Evolutionary conservation across 1,140 invertebrate genomes (phyloP).

Genomic region (Ephestia elutella): DNA sequence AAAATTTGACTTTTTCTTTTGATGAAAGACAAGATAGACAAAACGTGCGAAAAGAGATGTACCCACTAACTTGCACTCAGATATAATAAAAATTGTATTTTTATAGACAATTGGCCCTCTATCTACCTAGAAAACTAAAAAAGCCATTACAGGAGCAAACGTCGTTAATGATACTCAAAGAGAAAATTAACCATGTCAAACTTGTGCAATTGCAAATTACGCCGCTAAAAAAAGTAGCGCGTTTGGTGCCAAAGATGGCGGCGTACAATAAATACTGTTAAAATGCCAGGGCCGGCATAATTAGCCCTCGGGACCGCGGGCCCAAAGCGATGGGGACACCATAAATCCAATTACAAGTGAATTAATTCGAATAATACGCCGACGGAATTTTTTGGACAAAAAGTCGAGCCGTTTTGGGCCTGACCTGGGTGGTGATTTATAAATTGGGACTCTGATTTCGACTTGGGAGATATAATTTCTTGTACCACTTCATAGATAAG

Average conservation of each 20-base stretch:
- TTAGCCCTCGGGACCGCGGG: conserved; percentile 48
- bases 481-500: no score
- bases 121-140: no score
- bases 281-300: conserved; percentile 49
- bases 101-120: no score
- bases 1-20: no score
- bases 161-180: neutral
- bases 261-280: conserved; percentile 47
- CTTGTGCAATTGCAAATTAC: neutral
- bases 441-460: neutral
- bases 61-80: no score
- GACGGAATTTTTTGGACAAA: conserved; percentile 33
- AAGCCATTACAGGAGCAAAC: neutral
- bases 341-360: conserved; percentile 65
- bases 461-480: neutral
- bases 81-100: no score
- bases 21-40: no score
- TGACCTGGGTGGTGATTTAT: neutral
- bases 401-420: conserved; percentile 17
- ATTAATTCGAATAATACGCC: conserved; percentile 57
- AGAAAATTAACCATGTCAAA: neutral
- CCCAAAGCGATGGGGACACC: conserved; percentile 19
- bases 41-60: no score
- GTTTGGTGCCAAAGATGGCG: conserved; percentile 23
- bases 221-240: neutral